Evolutionary conservation across 1,140 invertebrate genomes (phyloP).

Genomic region (Drosophila sucinea): DNA sequence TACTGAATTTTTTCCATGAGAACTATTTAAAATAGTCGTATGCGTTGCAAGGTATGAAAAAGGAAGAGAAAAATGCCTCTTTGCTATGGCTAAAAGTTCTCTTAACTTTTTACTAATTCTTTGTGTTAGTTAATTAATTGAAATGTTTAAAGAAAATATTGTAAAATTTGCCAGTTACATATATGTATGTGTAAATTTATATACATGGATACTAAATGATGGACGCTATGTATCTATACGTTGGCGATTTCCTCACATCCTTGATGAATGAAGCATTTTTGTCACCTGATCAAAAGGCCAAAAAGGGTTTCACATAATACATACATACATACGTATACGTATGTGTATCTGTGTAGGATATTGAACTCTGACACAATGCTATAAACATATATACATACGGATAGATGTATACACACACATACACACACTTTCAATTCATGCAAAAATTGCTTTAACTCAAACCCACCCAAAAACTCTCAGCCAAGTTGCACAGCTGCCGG

Average conservation of each 20-base stretch:
- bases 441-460: slow-evolving; percentile 1
- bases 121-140: no score
- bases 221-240: no score
- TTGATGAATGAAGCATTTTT: slow-evolving; percentile 20
- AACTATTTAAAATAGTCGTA: no score
- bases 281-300: slow-evolving; percentile 46
- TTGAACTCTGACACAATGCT: slow-evolving; percentile 79
- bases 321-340: not conserved
- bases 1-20: no score
- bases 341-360: slow-evolving; percentile 61
- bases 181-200: no score
- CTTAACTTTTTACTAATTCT: no score
- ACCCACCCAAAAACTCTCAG: not conserved
- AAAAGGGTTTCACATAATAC: slow-evolving; percentile 14
- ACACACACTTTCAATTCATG: not conserved
- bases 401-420: not conserved
- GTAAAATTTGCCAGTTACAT: no score
- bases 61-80: no score
- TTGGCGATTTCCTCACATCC: not conserved
- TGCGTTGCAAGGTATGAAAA: no score
- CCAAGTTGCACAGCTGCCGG: slow-evolving; percentile 45
- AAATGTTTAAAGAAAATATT: no score
- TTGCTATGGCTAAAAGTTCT: no score
- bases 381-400: slow-evolving; percentile 32
- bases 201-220: no score